These are phyloP conservation scores for Catharus bicknelli DNA, from an alignment of 2,113 vertebrate species.

Conservation along the genomic window DNA sequence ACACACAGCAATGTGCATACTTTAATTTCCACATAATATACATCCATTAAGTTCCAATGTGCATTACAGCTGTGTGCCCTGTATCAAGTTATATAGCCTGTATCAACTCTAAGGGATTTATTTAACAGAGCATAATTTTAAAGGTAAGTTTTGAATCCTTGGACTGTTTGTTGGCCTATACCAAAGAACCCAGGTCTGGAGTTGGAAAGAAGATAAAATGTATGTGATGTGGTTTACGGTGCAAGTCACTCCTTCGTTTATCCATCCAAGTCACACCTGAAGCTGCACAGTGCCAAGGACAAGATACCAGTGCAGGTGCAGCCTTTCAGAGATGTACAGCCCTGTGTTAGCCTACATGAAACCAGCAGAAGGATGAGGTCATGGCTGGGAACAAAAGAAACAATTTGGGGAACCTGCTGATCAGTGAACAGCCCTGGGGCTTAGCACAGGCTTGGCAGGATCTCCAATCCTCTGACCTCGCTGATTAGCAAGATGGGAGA, in stretches of 20 bases:
- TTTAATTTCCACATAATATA: neutral
- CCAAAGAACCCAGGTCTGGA: neutral
- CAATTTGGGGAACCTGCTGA: neutral
- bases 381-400: neutral
- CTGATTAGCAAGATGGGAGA: neutral
- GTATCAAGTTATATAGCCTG: neutral
- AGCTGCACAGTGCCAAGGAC: neutral
- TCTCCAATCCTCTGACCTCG: neutral
- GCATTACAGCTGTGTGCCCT: neutral
- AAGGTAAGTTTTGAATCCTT: neutral
- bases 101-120: neutral
- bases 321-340: neutral
- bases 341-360: rapidly evolving
- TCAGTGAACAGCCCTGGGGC: neutral
- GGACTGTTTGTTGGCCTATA: neutral
- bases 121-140: neutral
- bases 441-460: neutral
- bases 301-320: neutral
- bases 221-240: rapidly evolving
- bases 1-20: neutral
- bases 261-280: neutral
- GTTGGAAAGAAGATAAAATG: neutral
- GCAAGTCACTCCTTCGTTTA: neutral
- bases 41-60: neutral
- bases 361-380: constrained; percentile 3